Percentiles rank a stretch among this genome's conserved stretches.
Conservation (phyloP, 2,797 vertebrate species). For the Tolypeutes matacus region DNA sequence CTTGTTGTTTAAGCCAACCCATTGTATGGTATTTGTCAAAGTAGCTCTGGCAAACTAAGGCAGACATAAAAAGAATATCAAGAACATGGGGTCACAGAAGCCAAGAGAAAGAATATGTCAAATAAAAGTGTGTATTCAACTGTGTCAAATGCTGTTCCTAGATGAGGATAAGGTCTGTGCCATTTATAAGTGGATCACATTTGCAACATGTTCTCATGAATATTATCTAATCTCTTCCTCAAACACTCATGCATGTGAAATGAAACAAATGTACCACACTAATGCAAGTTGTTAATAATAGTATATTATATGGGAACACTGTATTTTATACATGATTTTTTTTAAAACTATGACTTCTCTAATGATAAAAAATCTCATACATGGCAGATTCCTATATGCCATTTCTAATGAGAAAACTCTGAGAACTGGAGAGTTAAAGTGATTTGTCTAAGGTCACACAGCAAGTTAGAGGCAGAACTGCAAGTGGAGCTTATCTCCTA, state of each 20-base stretch:
- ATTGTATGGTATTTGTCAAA: too few species aligned
- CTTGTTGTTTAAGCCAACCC: too few species aligned
- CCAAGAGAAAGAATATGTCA: background rate
- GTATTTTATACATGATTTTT: too few species aligned
- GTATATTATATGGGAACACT: too few species aligned
- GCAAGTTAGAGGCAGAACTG: conserved; percentile 24
- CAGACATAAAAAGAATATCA: conserved; percentile 11
- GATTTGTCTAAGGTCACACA: conserved; percentile 13
- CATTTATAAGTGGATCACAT: background rate
- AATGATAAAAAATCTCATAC: background rate
- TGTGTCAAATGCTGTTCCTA: background rate
- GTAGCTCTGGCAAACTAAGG: too few species aligned
- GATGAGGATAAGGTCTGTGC: background rate
- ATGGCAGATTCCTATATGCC: background rate
- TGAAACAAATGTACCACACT: too few species aligned
- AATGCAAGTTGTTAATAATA: too few species aligned
- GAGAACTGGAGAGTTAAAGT: background rate
- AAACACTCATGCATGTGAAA: background rate
- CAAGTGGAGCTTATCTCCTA: background rate
- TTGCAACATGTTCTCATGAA: background rate
- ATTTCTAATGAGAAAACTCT: conserved; percentile 43
- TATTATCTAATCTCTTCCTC: background rate
- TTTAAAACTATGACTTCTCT: too few species aligned
- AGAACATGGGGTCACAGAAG: background rate
- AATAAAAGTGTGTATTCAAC: background rate